Percentiles rank a stretch among this genome's conserved stretches.
phyloP scores from a whole-genome alignment of 2,888 invertebrate genomes.

The Plebejus anna region DNA sequence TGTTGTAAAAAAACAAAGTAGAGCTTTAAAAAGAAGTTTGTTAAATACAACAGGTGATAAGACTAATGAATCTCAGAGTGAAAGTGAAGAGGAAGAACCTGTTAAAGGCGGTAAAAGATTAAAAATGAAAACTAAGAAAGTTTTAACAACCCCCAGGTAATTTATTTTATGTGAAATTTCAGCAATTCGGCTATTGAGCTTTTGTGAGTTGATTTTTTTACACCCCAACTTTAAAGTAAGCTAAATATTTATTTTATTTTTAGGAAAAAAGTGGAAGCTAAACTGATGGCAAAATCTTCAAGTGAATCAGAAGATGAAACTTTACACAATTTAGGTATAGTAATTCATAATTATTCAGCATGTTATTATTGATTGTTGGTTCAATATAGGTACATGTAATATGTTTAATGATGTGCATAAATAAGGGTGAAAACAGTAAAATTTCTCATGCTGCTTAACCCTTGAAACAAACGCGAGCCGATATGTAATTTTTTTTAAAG shows the following conservation, averaged over 20 bases:
- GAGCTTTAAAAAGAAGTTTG: constrained; percentile 63
- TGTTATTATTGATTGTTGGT: too few species aligned
- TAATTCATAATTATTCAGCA: background rate
- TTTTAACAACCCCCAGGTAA: constrained; percentile 63
- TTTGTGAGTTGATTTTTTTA: background rate
- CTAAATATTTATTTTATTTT: constrained; percentile 38
- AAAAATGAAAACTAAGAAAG: constrained; percentile 74
- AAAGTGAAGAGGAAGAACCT: constrained; percentile 68
- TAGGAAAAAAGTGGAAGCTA: constrained; percentile 79
- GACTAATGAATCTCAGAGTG: constrained; percentile 71
- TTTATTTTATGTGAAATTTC: background rate
- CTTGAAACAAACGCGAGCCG: too few species aligned
- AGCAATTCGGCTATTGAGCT: background rate
- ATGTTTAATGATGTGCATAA: background rate
- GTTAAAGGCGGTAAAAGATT: constrained; percentile 64
- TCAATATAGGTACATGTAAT: background rate
- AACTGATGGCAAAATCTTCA: constrained; percentile 72
- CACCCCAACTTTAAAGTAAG: background rate
- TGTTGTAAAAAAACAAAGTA: constrained; percentile 49
- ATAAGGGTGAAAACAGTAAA: background rate
- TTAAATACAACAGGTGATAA: constrained; percentile 64
- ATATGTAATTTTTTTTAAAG: too few species aligned
- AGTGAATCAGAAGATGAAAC: constrained; percentile 76
- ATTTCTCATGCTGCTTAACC: background rate
- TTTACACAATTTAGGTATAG: constrained; percentile 65